Evolutionary conservation across 2,797 vertebrate species (phyloP).

Genomic region (Lindbergichthys nudifrons): DNA sequence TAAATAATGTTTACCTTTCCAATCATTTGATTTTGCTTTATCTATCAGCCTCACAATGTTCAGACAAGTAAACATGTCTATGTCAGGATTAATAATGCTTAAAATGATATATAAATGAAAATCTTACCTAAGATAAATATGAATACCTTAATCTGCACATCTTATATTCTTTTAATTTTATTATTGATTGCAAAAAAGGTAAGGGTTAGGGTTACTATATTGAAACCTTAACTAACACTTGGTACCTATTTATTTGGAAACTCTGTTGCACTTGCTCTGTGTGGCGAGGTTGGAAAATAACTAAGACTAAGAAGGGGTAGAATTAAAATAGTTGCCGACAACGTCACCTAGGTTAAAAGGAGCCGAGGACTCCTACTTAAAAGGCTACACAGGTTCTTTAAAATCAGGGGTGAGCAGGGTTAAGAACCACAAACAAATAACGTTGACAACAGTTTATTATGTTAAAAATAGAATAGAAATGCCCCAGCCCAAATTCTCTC

Average conservation of each 20-base stretch:
- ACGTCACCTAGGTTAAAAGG: too few species aligned
- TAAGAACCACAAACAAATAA: too few species aligned
- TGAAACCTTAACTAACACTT: background rate
- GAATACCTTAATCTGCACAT: background rate
- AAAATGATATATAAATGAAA: background rate
- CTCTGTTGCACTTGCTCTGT: conserved; percentile 1
- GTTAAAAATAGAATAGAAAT: too few species aligned
- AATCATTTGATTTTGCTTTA: background rate
- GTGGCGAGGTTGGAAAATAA: too few species aligned
- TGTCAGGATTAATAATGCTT: background rate
- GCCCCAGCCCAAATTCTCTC: too few species aligned
- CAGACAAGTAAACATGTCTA: background rate
- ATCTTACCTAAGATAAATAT: background rate
- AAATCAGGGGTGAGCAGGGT: too few species aligned
- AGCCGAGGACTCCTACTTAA: too few species aligned
- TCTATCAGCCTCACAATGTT: background rate
- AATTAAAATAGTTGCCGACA: too few species aligned
- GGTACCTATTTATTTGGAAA: conserved; percentile 2
- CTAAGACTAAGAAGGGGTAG: too few species aligned
- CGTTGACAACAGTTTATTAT: too few species aligned
- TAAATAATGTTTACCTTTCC: background rate
- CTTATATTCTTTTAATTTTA: background rate
- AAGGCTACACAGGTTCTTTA: too few species aligned
- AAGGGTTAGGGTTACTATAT: background rate
- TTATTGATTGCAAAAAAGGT: background rate